Conservation (phyloP, 2,888 invertebrate genomes). For the Mythimna impura region DNA sequence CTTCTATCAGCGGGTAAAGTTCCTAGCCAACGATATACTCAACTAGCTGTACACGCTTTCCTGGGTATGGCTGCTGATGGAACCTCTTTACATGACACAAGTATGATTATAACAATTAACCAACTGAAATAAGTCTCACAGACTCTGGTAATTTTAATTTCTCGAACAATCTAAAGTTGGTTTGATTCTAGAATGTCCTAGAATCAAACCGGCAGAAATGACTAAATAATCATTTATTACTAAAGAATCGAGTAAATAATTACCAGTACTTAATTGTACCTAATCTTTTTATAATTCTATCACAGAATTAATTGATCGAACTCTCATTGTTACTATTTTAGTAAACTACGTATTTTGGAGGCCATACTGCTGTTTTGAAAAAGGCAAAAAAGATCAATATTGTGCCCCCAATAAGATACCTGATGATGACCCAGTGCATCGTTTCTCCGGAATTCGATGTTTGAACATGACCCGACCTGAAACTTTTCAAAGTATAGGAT, state of each 20-base stretch:
- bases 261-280: too few relatives aligned
- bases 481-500: constrained; percentile 73
- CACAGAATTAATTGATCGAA: neutral
- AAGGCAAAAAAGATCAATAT: constrained; percentile 61
- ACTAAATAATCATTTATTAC: too few relatives aligned
- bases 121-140: too few relatives aligned
- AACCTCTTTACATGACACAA: constrained; percentile 73
- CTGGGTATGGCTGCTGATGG: constrained; percentile 65
- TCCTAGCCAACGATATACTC: constrained; percentile 60
- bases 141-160: too few relatives aligned
- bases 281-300: neutral
- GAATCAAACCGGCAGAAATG: too few relatives aligned
- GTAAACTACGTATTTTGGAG: constrained; percentile 74
- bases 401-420: constrained; percentile 73
- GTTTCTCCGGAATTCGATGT: constrained; percentile 73
- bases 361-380: constrained; percentile 69
- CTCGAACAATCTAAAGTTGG: too few relatives aligned
- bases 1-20: constrained; percentile 9
- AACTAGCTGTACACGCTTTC: constrained; percentile 68
- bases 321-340: constrained; percentile 37
- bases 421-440: constrained; percentile 74
- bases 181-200: too few relatives aligned
- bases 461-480: constrained; percentile 76
- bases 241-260: too few relatives aligned
- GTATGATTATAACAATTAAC: constrained; percentile 33